These are phyloP conservation scores for Pollenia griseotomentosa DNA, from an alignment of 2,888 invertebrate genomes.

Conservation along the genomic window DNA sequence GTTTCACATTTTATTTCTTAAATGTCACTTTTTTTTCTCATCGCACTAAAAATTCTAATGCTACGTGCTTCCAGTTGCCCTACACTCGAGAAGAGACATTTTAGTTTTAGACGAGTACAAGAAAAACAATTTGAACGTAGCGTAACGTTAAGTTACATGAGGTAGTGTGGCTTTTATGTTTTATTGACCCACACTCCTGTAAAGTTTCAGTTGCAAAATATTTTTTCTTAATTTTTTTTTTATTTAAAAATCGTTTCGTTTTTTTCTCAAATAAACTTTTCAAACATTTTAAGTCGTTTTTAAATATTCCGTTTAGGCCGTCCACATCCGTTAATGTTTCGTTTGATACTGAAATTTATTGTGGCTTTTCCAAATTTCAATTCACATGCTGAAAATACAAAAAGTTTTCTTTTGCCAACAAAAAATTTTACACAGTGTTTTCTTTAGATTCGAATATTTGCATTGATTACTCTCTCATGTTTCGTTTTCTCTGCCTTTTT, in stretches of 20 bases:
- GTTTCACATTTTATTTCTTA: constrained; percentile 53
- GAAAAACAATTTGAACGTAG: constrained; percentile 24
- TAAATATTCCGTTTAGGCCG: constrained; percentile 71
- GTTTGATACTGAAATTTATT: constrained; percentile 76
- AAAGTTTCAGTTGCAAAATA: not conserved
- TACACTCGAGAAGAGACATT: constrained; percentile 63
- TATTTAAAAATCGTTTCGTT: constrained; percentile 51
- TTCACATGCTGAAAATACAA: constrained; percentile 24
- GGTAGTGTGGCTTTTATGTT: constrained; percentile 12
- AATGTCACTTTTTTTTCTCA: constrained; percentile 67
- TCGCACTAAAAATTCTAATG: constrained; percentile 57
- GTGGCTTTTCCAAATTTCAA: constrained; percentile 33
- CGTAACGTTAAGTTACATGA: constrained; percentile 29
- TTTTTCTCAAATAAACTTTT: constrained; percentile 38
- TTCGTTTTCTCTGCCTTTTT: not conserved
- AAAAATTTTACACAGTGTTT: constrained; percentile 22
- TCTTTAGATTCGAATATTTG: constrained; percentile 50
- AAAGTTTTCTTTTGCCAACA: not conserved
- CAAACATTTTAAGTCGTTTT: constrained; percentile 31
- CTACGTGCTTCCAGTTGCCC: constrained; percentile 46
- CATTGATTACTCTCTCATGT: constrained; percentile 4
- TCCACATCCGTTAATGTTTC: constrained; percentile 78
- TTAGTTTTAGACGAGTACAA: constrained; percentile 41
- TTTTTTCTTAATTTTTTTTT: constrained; percentile 25
- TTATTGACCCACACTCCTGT: not conserved